These are phyloP conservation scores for Amphipoea lucens DNA, from an alignment of 2,888 invertebrate species.

Conservation along the genomic window DNA sequence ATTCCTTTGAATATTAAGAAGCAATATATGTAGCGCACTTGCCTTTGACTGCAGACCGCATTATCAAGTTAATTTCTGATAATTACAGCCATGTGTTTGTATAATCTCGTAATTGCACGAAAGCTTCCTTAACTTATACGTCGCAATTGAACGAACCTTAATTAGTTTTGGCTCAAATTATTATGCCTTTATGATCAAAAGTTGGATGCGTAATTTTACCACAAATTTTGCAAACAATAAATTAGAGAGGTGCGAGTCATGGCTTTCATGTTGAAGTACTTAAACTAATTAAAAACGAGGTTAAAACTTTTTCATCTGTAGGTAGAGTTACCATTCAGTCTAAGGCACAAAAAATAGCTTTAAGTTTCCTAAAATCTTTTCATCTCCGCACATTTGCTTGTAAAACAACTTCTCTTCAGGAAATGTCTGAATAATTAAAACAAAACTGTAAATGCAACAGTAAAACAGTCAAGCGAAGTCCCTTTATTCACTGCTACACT, in stretches of 20 bases:
- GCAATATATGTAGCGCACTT: constrained; percentile 32
- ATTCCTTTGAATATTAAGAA: constrained; percentile 39
- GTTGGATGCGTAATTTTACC: constrained; percentile 42
- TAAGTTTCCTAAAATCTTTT: constrained; percentile 20
- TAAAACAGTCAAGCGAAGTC: constrained; percentile 46
- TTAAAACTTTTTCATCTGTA: constrained; percentile 16
- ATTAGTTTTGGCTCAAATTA: constrained; percentile 57
- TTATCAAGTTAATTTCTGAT: constrained; percentile 46
- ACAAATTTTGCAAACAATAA: constrained; percentile 38
- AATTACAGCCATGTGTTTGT: constrained; percentile 38
- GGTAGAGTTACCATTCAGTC: neutral
- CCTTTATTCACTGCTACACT: constrained; percentile 53
- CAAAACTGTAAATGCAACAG: constrained; percentile 31
- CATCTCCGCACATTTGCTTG: constrained; percentile 6
- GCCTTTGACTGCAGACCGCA: constrained; percentile 46
- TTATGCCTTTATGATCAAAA: constrained; percentile 52
- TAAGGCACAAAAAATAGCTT: constrained; percentile 13
- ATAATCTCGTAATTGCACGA: constrained; percentile 37
- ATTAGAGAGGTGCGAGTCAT: constrained; percentile 24
- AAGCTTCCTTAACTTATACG: constrained; percentile 45
- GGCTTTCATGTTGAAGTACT: constrained; percentile 22
- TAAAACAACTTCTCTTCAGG: constrained; percentile 16
- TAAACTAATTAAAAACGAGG: constrained; percentile 36
- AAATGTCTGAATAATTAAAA: constrained; percentile 43
- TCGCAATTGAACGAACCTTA: constrained; percentile 49